Base-by-base conservation (phyloP, 2,888 invertebrate species). In the Lithophane ornitopus region DNA sequence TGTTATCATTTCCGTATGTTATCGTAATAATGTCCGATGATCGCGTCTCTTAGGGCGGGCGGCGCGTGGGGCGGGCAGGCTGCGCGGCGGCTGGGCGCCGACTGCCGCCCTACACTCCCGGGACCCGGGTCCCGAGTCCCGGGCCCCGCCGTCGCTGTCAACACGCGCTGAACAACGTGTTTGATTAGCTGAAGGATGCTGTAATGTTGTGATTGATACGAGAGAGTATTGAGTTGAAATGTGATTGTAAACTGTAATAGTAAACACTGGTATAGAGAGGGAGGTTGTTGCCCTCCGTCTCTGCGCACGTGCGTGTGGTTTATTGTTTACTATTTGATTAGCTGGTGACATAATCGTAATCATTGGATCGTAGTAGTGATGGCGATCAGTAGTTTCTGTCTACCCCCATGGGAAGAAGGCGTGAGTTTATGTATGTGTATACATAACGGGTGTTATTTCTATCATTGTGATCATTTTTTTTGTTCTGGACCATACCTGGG, bases 41-140 rank as follows among this genome's bases (percentile, higher is more conserved):
- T 44, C 44, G 56, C 2, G 19, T 26, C 19, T 22, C 44, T 70
- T 61, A 76, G 82, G 89, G 87, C 85, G 88, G 85, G 84, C 80
- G 85, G 78, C 72, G 75, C 59, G 61, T 34, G 68, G 84, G 89
- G 89, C 90, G 89, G 89, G 89, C 86, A 89, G 87, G 76, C 81
- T 78, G 84, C 82, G 73, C 88, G 87, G 87, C 89, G 89, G 83
- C 89, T 84, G 78, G 87, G 74, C 83, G 89, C 91, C 89, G 82
- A 92, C 89, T 92, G 89, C 86, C 87, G 89, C 76, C 81, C 86
- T 82, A 69, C 73, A 62, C 4, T 54, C 58, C 54, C 26, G 75
- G 16, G 19, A 28, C 41, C 44, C 56, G 34, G 11, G 41, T 61
- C 34, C 66, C 41, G 46, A 4, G 26, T 28, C 41, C 68, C 41